Base-by-base conservation (phyloP, 1,140 invertebrate species). In the Calliphora vicina region DNA sequence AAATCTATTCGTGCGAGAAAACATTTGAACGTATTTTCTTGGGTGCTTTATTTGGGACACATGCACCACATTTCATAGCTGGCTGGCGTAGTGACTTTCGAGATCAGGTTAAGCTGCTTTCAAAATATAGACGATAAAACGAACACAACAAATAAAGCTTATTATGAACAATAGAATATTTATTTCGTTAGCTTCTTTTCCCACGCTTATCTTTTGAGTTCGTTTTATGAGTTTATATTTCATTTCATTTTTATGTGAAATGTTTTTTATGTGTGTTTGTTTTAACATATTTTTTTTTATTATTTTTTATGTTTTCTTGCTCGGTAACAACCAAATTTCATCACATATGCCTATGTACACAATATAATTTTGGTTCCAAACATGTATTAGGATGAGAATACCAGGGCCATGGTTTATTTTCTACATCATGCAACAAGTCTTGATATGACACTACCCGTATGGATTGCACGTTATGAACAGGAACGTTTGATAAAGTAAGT, bases 21-120 rank as follows among this genome's bases (percentile, higher is more conserved):
- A 96, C 95, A 0, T 96, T 96, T 87, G 96, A 97, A 86, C 92
- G 95, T 27, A 92, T 97, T 81, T 93, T 96, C 84, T 92, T 96
- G 43, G 95, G 95, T 9, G 95, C 95, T 1, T 93, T 97, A 83
- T 95, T 96, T 85, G 95, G 95, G 1, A 94, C 93, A 35, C 93
- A 94, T 87, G 95, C 95, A 4, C 95, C 95, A 0, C 94, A 95
- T 85, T 95, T 96, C 84, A 91, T 96, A 80, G 94, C 95, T 1
- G 96, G 95, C 12, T 96, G 96, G 95, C 96, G 96, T 87, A 96
- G 95, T 82, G 95, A 96, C 88, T 97, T 96, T 87, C 92, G 93
- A 82, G 93, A 94, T 86, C 93, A 91, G 87, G 90, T 90, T 84
- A 86, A 82, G 17, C 81, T 13, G 45, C 27, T 83, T 83, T 35